phyloP scores from a whole-genome alignment of 1,140 invertebrate genomes.

The Drosophila subpulchrella region DNA sequence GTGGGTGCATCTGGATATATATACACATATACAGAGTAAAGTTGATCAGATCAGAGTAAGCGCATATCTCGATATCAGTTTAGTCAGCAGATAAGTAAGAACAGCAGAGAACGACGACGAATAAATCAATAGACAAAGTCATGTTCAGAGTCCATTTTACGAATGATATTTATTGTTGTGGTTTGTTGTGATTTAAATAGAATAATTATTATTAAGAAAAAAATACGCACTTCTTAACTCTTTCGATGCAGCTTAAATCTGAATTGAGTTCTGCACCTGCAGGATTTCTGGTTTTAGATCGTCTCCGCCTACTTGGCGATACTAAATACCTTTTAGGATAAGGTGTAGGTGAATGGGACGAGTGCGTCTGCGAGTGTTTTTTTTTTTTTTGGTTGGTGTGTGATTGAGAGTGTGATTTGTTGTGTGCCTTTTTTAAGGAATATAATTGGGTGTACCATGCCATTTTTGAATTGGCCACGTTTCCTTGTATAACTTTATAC shows the following conservation, averaged over 20 bases:
- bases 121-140: constrained; percentile 19
- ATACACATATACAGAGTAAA: not conserved
- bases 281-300: constrained; percentile 3
- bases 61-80: not conserved
- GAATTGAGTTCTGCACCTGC: constrained; percentile 10
- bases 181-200: constrained; percentile 73
- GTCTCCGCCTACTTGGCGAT: constrained; percentile 14
- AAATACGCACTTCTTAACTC: constrained; percentile 53
- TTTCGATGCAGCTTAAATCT: constrained; percentile 1
- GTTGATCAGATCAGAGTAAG: not conserved
- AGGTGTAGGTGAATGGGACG: constrained; percentile 7
- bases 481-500: constrained; percentile 35
- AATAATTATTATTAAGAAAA: constrained; percentile 72
- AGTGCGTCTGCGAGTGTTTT: constrained; percentile 8
- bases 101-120: not conserved
- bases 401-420: constrained; percentile 10
- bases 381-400: constrained; percentile 1
- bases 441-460: constrained; percentile 59
- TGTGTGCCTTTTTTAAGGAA: constrained; percentile 69
- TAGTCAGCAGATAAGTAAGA: not conserved
- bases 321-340: constrained; percentile 22
- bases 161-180: constrained; percentile 81
- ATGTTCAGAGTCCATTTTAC: constrained; percentile 55
- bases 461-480: constrained; percentile 42
- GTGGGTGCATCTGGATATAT: constrained; percentile 12